phyloP scores from a whole-genome alignment of 1,140 invertebrate species.

The Tribolium madens region DNA sequence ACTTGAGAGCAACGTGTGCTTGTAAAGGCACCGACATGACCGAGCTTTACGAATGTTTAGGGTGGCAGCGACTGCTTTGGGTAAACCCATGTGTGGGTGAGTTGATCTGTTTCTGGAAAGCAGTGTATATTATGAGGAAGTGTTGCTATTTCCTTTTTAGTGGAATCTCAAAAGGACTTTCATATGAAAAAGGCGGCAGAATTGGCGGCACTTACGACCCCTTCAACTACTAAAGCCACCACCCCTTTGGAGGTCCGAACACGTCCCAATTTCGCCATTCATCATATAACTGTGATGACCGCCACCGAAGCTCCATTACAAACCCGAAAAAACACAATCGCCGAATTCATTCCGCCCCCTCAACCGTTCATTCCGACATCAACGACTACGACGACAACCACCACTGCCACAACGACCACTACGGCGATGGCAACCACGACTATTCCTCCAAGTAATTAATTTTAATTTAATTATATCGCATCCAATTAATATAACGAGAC shows the following conservation, averaged over 20 bases:
- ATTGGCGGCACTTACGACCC: constrained; percentile 67
- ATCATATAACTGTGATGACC: constrained; percentile 55
- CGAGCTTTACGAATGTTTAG: constrained; percentile 87
- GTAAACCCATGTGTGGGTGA: constrained; percentile 92
- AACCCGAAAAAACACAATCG: constrained; percentile 57
- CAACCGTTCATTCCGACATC: constrained; percentile 60
- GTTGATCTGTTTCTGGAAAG: constrained; percentile 60
- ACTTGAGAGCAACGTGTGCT: constrained; percentile 84
- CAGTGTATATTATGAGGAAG: background rate
- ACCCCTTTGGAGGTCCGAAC: constrained; percentile 51
- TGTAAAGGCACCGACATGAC: constrained; percentile 86
- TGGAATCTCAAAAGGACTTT: constrained; percentile 90
- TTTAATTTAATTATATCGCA: constrained; percentile 44
- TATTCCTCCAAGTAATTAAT: constrained; percentile 75
- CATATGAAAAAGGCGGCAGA: constrained; percentile 76
- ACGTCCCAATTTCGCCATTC: constrained; percentile 48
- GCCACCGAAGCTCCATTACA: constrained; percentile 59
- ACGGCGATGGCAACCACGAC: constrained; percentile 70
- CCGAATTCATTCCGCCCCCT: constrained; percentile 61
- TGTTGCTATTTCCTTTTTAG: constrained; percentile 67
- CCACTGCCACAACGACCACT: constrained; percentile 68
- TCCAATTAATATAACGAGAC: constrained; percentile 44
- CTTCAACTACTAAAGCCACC: constrained; percentile 65
- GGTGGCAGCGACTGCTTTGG: constrained; percentile 92
- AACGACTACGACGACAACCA: constrained; percentile 64